Evolutionary conservation across 2,113 vertebrate genomes (phyloP), one percentile per base, ranked within the genome.

Genomic region (Brienomyrus longianalis): DNA sequence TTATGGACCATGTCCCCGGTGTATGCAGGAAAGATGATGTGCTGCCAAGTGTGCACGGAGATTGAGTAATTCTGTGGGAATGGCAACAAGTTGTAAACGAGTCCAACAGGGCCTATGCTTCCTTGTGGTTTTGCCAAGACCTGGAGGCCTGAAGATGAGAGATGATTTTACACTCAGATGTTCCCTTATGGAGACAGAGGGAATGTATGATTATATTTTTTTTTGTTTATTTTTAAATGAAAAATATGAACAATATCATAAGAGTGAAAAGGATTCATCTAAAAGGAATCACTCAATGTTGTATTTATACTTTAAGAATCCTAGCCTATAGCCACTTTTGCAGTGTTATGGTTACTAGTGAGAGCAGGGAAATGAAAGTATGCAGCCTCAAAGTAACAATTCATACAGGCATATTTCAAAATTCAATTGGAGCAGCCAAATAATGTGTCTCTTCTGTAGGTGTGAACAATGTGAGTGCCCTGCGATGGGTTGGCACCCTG

Each of bases 1-100:
- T 94, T 90, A 92, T 91, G 92, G 93, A 90, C 88, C 77, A 88
- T 90, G 90, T 90, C 88, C 91, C 90, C 45, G 83, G 89, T 93
- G 90, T 89, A 91, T 88, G 92, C 91, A 89, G 92, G 80, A 86
- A 86, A 92, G 91, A 91, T 88, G 50, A 48, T 47, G 48, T 48
- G 13, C 47, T 88, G 88, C 87, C 86, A 92, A 90, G 90, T 94
- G 89, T 89, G 91, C 88, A 92, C 87, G 88, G 66, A n/a, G 39
- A 92, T 83, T 62, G 88, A 89, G 77, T 90, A 80, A 92, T 89
- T 92, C 84, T 59, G 74, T 85, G 88, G 89, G 90, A 89, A 80
- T 31, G 39, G 88, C 59, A 86, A 50, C 66, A 86, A 88, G 91
- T 84, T 89, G 90, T 89, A 90, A 89, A 92, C 87, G 62, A 90